These are phyloP conservation scores for Boloria euphrosyne DNA, from an alignment of 2,888 invertebrate species.

Conservation along the genomic window DNA sequence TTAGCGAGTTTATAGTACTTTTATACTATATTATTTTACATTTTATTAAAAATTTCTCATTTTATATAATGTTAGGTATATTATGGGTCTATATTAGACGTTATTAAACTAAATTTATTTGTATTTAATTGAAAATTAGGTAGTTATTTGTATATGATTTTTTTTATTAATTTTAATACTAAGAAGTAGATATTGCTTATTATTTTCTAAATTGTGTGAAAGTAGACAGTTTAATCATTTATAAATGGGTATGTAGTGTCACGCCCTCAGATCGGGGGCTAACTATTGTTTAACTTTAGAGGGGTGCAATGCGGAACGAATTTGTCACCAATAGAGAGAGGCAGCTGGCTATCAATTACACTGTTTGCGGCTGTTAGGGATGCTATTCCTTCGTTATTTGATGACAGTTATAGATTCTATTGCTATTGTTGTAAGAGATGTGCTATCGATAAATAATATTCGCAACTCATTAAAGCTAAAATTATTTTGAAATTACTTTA, in stretches of 20 bases:
- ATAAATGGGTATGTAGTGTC: slow-evolving; percentile 40
- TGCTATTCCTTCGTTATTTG: slow-evolving; percentile 73
- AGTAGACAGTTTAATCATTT: slow-evolving; percentile 21
- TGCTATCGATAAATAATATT: slow-evolving; percentile 27
- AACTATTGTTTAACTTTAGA: slow-evolving; percentile 46
- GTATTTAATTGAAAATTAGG: too few species aligned
- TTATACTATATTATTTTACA: too few species aligned
- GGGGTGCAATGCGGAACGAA: slow-evolving; percentile 68
- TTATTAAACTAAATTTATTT: too few species aligned
- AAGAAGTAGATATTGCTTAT: background rate
- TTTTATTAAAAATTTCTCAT: too few species aligned
- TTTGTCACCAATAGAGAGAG: slow-evolving; percentile 74
- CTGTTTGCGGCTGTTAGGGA: slow-evolving; percentile 76
- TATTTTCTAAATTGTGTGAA: background rate
- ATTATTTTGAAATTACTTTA: too few species aligned
- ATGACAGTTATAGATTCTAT: slow-evolving; percentile 71
- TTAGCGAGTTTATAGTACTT: too few species aligned
- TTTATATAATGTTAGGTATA: too few species aligned
- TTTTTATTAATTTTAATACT: background rate
- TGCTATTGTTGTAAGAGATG: slow-evolving; percentile 45
- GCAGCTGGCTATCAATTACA: slow-evolving; percentile 72
- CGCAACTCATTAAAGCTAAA: too few species aligned
- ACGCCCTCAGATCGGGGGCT: slow-evolving; percentile 47
- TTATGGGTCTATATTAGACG: too few species aligned
- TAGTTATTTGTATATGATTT: too few species aligned